A percentile compares a stretch with the other conserved stretches of the same genome.
Conservation (phyloP, 2,797 vertebrate species). For the Coreius guichenoti region DNA sequence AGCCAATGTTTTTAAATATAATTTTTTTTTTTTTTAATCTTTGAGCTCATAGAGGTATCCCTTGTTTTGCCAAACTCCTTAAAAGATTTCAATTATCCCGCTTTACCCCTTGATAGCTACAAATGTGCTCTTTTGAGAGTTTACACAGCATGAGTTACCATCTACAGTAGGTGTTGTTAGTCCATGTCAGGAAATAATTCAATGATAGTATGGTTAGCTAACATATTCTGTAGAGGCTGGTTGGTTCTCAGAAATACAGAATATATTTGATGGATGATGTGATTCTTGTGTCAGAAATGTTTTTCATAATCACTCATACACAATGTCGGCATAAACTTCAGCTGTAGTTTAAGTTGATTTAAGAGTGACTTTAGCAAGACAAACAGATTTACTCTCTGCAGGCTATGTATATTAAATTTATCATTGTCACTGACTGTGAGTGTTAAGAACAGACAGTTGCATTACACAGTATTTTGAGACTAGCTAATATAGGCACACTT, state of each 20-base stretch:
- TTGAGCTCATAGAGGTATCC: background rate
- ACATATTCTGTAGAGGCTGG: background rate
- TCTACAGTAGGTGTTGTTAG: background rate
- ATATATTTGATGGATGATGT: background rate
- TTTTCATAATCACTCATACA: background rate
- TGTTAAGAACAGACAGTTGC: constrained; percentile 28
- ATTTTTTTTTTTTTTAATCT: background rate
- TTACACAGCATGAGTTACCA: background rate
- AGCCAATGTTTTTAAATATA: background rate
- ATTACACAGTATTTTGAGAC: constrained; percentile 29
- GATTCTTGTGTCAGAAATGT: background rate
- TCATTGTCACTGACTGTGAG: constrained; percentile 4
- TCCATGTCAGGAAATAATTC: background rate
- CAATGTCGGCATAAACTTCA: background rate
- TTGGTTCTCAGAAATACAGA: background rate
- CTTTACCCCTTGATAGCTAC: background rate
- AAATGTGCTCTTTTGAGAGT: background rate
- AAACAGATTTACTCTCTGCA: background rate
- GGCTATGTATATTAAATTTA: background rate
- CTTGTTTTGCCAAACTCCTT: background rate
- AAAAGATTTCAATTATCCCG: background rate
- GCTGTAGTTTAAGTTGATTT: background rate
- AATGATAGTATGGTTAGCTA: background rate
- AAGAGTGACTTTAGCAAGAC: background rate
- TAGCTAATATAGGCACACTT: constrained; percentile 12